Base-by-base conservation (phyloP, 2,888 invertebrate genomes). In the Drosophila infuscata region DNA sequence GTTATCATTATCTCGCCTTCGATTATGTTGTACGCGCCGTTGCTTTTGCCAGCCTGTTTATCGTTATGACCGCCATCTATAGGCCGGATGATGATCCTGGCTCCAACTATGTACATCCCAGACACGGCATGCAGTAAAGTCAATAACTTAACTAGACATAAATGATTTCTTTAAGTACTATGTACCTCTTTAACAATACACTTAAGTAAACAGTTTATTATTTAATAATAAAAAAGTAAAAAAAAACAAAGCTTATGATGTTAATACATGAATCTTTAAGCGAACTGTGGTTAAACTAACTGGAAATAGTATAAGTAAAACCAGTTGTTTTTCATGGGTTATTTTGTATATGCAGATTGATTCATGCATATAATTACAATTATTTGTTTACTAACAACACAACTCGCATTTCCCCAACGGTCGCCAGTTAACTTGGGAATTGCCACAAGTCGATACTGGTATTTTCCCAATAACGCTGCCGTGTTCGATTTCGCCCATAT, bases 51-150 rank as follows among this genome's bases (percentile, higher is more conserved):
- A 81, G 81, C 20, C 41, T 85, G 3, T 17, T 81, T 32, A 41
- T 81, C 32, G 56, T 82, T 8, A 84, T 84, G 83, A 68, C 32
- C 33, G 83, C 83, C 75, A 74, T 85, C 17, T 77, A 87, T 49
- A 61, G 70, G 33, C 69, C 74, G 49, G 75, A 84, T 46, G 74
- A 81, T 38, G 61, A 77, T 30, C 43, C 75, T n/a, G 69, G 79
- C n/a, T 82, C 84, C 20, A 69, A 76, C 17, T 85, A 85, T 41
- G 33, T 85, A n/a, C 85, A 85, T 35, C 87, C 84, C 17, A 68
- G 82, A 48, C 82, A 43, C 8, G 48, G 52, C 25, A 68, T 86
- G 81, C 81, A 86, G 49, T 81, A 41, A 62, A 54, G 3, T 20
- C 12, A 15, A 11, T n/a, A 33, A n/a, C 33, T 20, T n/a, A 29